Evolutionary conservation across 35 echinoderm and acorn worm species (phyloP).

Genomic region (Ophiothrix spiculata): DNA sequence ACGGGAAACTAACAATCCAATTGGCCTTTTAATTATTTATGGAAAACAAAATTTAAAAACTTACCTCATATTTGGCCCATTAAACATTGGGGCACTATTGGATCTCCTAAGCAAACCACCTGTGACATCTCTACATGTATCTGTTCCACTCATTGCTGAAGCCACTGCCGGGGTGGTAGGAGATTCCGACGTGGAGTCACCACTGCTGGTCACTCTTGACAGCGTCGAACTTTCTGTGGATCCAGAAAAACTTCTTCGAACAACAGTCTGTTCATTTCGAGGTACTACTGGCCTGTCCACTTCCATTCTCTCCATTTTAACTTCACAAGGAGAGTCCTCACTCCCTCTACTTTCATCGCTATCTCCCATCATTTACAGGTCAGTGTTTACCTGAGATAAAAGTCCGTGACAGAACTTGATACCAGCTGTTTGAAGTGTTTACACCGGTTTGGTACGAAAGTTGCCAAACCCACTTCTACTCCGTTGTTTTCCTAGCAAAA

Average conservation of each 20-base stretch:
- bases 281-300: background rate
- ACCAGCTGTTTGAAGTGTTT: background rate
- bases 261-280: background rate
- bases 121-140: background rate
- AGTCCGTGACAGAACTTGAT: background rate
- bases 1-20: background rate
- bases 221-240: background rate
- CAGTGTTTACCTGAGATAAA: background rate
- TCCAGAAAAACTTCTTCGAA: background rate
- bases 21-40: background rate
- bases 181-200: background rate
- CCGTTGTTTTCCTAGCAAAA: background rate
- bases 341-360: background rate
- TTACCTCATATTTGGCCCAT: slow-evolving; percentile 90
- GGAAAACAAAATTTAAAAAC: background rate
- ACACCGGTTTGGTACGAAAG: background rate
- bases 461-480: background rate
- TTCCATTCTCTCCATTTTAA: background rate
- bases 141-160: background rate
- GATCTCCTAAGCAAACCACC: slow-evolving; percentile 66
- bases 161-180: background rate
- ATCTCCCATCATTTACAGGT: background rate
- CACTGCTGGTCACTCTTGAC: background rate
- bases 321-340: background rate
- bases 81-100: slow-evolving; percentile 97